Percentiles rank a stretch among this genome's conserved stretches.
Evolutionary conservation across 2,797 vertebrate species (phyloP).

Genomic region (Coccyzus lansbergi): DNA sequence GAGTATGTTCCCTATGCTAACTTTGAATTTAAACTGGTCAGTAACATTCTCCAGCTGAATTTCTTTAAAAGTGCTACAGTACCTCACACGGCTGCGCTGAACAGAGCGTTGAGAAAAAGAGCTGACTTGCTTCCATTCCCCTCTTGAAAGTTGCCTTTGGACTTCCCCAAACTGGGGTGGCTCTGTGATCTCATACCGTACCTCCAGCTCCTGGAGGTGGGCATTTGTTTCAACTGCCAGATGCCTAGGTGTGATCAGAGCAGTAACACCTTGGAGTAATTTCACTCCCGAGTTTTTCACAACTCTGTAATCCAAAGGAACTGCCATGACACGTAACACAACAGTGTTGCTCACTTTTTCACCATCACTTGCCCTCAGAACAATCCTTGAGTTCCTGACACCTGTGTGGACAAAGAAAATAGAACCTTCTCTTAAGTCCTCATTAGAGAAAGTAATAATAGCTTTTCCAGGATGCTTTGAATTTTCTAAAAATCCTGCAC

Average conservation of each 20-base stretch:
- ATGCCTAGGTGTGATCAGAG: conserved; percentile 80
- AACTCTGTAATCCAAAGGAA: conserved; percentile 85
- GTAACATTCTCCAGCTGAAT: conserved; percentile 80
- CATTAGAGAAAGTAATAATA: conserved; percentile 82
- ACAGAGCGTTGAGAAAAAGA: conserved; percentile 87
- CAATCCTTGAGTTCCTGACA: conserved; percentile 86
- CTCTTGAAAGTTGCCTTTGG: conserved; percentile 81
- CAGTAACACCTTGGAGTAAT: conserved; percentile 80
- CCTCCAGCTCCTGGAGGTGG: conserved; percentile 80
- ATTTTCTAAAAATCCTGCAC: conserved; percentile 88
- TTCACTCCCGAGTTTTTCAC: conserved; percentile 83
- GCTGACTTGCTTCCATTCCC: conserved; percentile 83
- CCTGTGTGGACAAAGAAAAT: conserved; percentile 87
- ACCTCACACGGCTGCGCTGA: conserved; percentile 81
- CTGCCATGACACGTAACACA: conserved; percentile 86
- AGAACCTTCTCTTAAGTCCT: conserved; percentile 81
- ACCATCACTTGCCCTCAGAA: conserved; percentile 88
- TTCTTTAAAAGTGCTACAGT: conserved; percentile 83
- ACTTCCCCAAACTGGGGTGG: conserved; percentile 85
- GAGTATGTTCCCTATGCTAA: conserved; percentile 80
- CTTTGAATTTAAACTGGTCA: conserved; percentile 88
- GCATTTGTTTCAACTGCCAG: conserved; percentile 86
- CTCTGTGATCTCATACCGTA: conserved; percentile 81
- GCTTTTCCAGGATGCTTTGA: conserved; percentile 78
- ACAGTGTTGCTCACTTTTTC: conserved; percentile 91